A percentile compares a stretch with the other conserved stretches of the same genome.
These are phyloP conservation scores for Scleropages formosus DNA, from an alignment of 2,797 vertebrate species.

Conservation along the genomic window DNA sequence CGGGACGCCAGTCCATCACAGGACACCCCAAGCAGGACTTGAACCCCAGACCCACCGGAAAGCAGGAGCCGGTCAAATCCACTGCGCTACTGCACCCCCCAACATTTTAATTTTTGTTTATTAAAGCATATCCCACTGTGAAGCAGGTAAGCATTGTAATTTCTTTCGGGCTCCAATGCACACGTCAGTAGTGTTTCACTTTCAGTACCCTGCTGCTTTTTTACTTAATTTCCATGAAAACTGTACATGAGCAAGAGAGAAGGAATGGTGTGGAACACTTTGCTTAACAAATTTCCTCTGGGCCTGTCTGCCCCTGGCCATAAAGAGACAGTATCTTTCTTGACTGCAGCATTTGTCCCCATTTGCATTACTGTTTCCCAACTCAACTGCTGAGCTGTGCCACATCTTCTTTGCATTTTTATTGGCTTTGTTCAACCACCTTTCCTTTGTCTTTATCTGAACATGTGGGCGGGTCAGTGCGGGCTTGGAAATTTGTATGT, in stretches of 20 bases:
- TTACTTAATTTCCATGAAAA: conserved; percentile 43
- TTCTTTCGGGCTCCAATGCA: too few relatives aligned
- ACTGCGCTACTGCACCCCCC: too few relatives aligned
- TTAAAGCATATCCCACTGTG: too few relatives aligned
- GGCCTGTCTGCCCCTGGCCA: conserved; percentile 18
- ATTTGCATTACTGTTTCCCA: conserved; percentile 73
- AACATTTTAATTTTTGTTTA: not conserved
- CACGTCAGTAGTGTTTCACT: too few relatives aligned
- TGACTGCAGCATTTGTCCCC: conserved; percentile 56
- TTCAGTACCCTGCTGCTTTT: too few relatives aligned
- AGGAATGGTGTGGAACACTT: conserved; percentile 62
- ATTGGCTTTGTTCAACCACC: conserved; percentile 66
- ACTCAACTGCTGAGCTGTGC: conserved; percentile 55
- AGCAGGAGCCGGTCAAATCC: too few relatives aligned
- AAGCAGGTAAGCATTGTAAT: too few relatives aligned
- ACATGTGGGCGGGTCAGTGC: conserved; percentile 52
- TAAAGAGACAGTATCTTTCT: conserved; percentile 58
- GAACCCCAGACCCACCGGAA: too few relatives aligned
- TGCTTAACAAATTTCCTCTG: conserved; percentile 69
- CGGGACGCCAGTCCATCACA: too few relatives aligned
- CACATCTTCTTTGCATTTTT: conserved; percentile 66
- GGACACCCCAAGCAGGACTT: too few relatives aligned
- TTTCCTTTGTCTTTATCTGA: conserved; percentile 36
- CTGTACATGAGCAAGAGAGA: conserved; percentile 51
- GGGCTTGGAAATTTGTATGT: conserved; percentile 4